Evolutionary conservation across 2,113 vertebrate species (phyloP).

Genomic region (Marmota monax): DNA sequence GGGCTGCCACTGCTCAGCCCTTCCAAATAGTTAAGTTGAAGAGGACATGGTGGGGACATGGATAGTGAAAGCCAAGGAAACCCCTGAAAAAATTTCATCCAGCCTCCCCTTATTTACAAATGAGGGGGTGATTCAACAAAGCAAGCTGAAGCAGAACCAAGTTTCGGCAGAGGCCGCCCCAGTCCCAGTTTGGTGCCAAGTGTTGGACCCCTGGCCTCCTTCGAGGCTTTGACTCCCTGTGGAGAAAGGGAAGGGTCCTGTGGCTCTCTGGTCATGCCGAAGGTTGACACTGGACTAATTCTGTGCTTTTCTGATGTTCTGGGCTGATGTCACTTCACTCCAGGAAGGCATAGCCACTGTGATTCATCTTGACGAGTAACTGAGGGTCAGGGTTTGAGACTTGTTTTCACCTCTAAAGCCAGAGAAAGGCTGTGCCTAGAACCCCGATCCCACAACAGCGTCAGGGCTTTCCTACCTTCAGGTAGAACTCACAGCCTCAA

Average conservation of each 20-base stretch:
- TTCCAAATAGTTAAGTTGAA: neutral
- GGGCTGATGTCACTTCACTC: neutral
- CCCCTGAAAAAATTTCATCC: neutral
- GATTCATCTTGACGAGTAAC: neutral
- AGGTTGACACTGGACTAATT: accelerated
- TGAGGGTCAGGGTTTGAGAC: neutral
- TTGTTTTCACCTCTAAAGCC: neutral
- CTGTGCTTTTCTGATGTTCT: neutral
- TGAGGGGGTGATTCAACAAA: neutral
- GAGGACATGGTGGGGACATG: neutral
- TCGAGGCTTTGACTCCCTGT: neutral
- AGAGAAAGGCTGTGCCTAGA: neutral
- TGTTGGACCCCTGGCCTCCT: neutral
- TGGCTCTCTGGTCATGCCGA: neutral
- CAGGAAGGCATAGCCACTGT: neutral
- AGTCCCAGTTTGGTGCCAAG: neutral
- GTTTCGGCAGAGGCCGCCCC: neutral
- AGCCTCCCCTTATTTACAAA: neutral
- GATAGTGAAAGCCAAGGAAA: neutral
- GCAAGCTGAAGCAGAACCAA: neutral
- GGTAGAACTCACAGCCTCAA: neutral
- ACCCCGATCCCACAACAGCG: neutral
- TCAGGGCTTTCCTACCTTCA: neutral
- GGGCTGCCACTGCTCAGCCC: neutral
- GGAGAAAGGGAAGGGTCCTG: accelerated